Evolutionary conservation across 2,797 vertebrate species (phyloP).

Genomic region (Premnoplex brunnescens): DNA sequence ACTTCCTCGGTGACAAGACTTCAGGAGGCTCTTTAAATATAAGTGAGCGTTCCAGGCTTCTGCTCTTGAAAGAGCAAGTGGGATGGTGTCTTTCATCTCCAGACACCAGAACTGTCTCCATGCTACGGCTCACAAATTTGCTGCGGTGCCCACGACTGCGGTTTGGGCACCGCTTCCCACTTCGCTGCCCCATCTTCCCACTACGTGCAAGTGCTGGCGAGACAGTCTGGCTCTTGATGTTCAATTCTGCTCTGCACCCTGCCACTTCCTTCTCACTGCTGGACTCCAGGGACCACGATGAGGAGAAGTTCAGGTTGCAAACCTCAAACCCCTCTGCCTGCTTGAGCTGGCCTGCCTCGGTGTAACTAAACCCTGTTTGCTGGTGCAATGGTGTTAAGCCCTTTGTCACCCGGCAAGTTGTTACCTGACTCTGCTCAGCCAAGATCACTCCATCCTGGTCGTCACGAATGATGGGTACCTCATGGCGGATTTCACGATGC

Average conservation of each 20-base stretch:
- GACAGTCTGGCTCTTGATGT: slow-evolving; percentile 30
- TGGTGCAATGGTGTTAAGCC: slow-evolving; percentile 65
- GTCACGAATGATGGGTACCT: slow-evolving; percentile 75
- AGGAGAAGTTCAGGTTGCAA: slow-evolving; percentile 58
- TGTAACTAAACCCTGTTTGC: slow-evolving; percentile 68
- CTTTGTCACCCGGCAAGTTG: slow-evolving; percentile 47
- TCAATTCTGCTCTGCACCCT: slow-evolving; percentile 53
- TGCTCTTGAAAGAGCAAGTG: slow-evolving; percentile 66
- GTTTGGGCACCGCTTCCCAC: slow-evolving; percentile 39
- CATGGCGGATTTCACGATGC: slow-evolving; percentile 89
- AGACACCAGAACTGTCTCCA: slow-evolving; percentile 67
- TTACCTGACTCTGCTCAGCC: slow-evolving; percentile 84
- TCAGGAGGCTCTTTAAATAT: slow-evolving; percentile 79
- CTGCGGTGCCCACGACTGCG: not conserved
- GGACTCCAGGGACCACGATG: slow-evolving; percentile 76
- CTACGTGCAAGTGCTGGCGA: not conserved
- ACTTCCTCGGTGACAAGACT: slow-evolving; percentile 68
- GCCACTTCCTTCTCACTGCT: slow-evolving; percentile 80
- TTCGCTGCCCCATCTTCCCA: slow-evolving; percentile 56
- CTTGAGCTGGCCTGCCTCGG: slow-evolving; percentile 50
- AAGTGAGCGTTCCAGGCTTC: slow-evolving; percentile 75
- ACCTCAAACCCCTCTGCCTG: slow-evolving; percentile 48
- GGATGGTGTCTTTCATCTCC: slow-evolving; percentile 43
- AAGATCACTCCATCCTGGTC: slow-evolving; percentile 78
- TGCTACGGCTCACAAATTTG: slow-evolving; percentile 68